A percentile compares a stretch with the other conserved stretches of the same genome.
These are phyloP conservation scores for Drosophila prostipennis DNA, from an alignment of 2,888 invertebrate genomes.

Conservation along the genomic window DNA sequence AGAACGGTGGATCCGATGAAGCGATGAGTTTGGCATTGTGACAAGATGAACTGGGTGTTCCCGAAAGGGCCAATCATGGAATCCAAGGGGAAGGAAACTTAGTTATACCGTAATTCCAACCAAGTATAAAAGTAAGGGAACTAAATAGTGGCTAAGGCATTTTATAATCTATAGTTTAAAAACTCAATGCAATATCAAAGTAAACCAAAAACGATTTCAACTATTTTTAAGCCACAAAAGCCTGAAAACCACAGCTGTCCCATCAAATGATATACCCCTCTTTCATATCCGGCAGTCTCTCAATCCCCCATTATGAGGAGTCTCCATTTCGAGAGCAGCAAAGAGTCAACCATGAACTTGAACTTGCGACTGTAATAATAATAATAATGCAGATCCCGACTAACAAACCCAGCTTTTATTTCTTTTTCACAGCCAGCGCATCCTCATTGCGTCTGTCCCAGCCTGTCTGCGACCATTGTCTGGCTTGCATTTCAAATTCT, in stretches of 20 bases:
- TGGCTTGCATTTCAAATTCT: constrained; percentile 76
- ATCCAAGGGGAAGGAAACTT: constrained; percentile 1
- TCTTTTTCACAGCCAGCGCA: constrained; percentile 41
- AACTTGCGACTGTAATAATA: constrained; percentile 68
- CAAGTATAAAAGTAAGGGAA: too few species aligned
- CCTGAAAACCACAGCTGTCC: constrained; percentile 8
- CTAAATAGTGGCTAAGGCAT: too few species aligned
- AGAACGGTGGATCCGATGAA: neutral
- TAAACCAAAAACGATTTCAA: neutral
- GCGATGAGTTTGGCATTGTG: constrained; percentile 39
- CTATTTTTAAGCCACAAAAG: neutral
- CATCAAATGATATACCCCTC: neutral
- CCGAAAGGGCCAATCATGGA: constrained; percentile 4
- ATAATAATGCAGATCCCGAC: constrained; percentile 50
- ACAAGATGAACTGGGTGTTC: constrained; percentile 31
- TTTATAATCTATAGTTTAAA: neutral
- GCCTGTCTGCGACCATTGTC: constrained; percentile 45
- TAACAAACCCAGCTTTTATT: constrained; percentile 42
- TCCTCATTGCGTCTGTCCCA: constrained; percentile 18
- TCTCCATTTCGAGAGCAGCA: constrained; percentile 60
- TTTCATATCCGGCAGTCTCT: constrained; percentile 8
- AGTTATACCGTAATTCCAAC: neutral
- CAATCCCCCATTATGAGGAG: constrained; percentile 14
- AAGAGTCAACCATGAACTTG: constrained; percentile 63
- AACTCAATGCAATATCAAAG: neutral